Evolutionary conservation across 2,888 invertebrate genomes (phyloP), one percentile per base, ranked within the genome.

Genomic region (Thera britannica): DNA sequence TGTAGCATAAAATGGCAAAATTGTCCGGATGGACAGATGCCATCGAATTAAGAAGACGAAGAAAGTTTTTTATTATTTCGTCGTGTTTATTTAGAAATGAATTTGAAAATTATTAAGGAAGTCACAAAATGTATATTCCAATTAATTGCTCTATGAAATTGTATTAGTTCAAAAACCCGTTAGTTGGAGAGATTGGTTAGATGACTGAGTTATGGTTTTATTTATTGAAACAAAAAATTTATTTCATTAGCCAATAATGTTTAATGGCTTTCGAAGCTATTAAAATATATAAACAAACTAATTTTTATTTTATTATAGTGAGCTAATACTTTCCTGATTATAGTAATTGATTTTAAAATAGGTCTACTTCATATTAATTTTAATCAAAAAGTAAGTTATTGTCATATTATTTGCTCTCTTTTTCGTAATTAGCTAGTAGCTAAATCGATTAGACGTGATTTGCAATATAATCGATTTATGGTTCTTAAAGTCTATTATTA

Each of bases 241-340:
- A 65, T 65, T 68, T 65, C 12, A 67, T 62, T 65, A 71, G 58
- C 63, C 60, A 12, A 55, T 36, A 61, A 66, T 56, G 62, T 61
- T 61, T 66, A 68, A 68, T 67, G 59, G 62, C 62, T 62, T 66
- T 58, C 58, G 57, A 59, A 58, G 63, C 67, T 66, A 60, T 70
- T 62, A 62, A 68, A 65, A 63, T 48, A 54, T 48, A 63, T 69
- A 70, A 67, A 68, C 63, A 68, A 71, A 68, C 72, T 63, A 51
- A 70, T 68, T 67, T 70, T 48, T 63, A 62, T 70, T 66, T 66
- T 69, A 70, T 64, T 65, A 68, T 58, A 51, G n/a, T 46, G 44
- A 55, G 55, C 61, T 58, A 57, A 52, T 68, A 51, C 49, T 67
- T 60, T 60, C 60, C 58, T n/a, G 54, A 65, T 64, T 38, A 49